Conservation (phyloP, 2,888 invertebrate species). For the Drosophila neonasuta region DNA sequence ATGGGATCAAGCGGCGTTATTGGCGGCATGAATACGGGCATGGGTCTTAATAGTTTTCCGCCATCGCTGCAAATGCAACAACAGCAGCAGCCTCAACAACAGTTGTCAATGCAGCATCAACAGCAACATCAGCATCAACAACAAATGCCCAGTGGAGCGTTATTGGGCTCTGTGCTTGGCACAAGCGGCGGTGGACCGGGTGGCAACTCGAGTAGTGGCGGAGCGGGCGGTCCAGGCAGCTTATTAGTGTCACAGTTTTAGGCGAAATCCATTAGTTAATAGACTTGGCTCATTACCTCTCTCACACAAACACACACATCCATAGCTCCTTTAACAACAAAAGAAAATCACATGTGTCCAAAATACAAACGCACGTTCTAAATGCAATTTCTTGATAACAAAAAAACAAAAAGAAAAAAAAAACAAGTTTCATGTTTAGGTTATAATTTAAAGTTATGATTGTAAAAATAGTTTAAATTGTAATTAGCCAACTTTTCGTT, state of each 20-base stretch:
- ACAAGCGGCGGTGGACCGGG: conserved; percentile 51
- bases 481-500: conserved; percentile 75
- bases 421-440: conserved; percentile 63
- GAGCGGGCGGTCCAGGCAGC: conserved; percentile 79
- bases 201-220: conserved; percentile 39
- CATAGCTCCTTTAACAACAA: conserved; percentile 18
- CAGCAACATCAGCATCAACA: conserved; percentile 42
- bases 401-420: background rate
- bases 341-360: conserved; percentile 31
- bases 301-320: conserved; percentile 34
- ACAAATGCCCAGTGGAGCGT: conserved; percentile 67
- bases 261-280: conserved; percentile 71
- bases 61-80: conserved; percentile 73
- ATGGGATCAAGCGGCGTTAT: conserved; percentile 36
- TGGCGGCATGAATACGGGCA: conserved; percentile 51
- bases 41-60: conserved; percentile 69
- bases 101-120: conserved; percentile 60
- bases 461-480: conserved; percentile 73
- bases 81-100: conserved; percentile 67
- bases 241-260: conserved; percentile 80
- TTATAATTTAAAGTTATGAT: conserved; percentile 64
- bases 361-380: conserved; percentile 34
- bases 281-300: conserved; percentile 74
- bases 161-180: conserved; percentile 65
- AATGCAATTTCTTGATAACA: conserved; percentile 70